Conservation (phyloP, 2,797 vertebrate genomes). For the Eospalax fontanierii region DNA sequence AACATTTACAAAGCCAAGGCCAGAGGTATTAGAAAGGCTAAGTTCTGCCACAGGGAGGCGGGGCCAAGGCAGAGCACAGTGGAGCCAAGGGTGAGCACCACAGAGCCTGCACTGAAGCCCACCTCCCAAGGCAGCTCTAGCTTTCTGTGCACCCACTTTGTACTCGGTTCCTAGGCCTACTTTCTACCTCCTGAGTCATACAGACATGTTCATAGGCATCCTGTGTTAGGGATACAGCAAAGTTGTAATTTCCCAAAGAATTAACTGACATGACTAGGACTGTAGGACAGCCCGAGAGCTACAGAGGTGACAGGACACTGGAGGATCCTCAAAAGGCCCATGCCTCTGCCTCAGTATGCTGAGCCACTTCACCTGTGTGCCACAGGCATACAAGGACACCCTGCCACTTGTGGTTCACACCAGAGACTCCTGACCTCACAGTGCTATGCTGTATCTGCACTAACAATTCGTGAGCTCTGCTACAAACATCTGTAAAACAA, state of each 20-base stretch:
- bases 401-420: not conserved
- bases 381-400: not conserved
- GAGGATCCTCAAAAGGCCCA: not conserved
- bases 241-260: not conserved
- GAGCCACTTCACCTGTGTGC: not conserved
- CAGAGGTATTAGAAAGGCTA: not conserved
- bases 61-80: too few relatives aligned
- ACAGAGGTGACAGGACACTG: not conserved
- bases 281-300: too few relatives aligned
- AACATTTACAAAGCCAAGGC: not conserved
- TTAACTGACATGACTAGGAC: not conserved
- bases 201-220: not conserved
- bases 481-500: not conserved
- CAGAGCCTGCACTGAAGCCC: not conserved
- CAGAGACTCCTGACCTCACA: not conserved
- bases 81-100: not conserved
- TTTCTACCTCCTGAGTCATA: too few relatives aligned
- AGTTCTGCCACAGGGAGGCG: conserved; percentile 20
- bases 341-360: not conserved
- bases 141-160: not conserved
- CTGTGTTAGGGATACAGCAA: not conserved
- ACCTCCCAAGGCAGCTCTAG: not conserved
- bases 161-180: too few relatives aligned
- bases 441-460: too few relatives aligned
- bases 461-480: not conserved